Percentiles rank a stretch among this genome's conserved stretches.
phyloP scores from a whole-genome alignment of 1,140 invertebrate genomes.

The Mylabris phalerata region DNA sequence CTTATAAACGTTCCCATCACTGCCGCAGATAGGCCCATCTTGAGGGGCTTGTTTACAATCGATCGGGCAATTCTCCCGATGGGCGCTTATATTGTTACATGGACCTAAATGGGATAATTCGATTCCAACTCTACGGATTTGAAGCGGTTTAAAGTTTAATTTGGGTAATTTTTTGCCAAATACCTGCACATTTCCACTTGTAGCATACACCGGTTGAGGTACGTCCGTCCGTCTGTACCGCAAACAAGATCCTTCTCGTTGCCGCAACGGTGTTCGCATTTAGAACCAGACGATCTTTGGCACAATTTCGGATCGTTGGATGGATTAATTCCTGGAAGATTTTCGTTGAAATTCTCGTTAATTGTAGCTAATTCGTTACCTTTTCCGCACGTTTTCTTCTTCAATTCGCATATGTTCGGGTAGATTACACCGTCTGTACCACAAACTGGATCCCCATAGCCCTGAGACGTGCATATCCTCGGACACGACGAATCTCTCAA shows the following conservation, averaged over 20 bases:
- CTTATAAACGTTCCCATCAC: conserved; percentile 87
- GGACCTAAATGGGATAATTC: conserved; percentile 72
- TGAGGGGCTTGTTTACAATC: conserved; percentile 74
- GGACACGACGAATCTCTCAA: conserved; percentile 63
- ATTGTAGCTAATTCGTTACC: conserved; percentile 46
- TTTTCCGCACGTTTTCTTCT: conserved; percentile 85
- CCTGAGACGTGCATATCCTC: conserved; percentile 66
- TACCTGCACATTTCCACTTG: conserved; percentile 77
- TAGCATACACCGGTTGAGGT: conserved; percentile 85
- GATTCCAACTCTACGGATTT: conserved; percentile 47
- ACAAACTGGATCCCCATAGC: conserved; percentile 75
- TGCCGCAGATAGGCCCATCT: conserved; percentile 85
- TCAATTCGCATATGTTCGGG: conserved; percentile 84
- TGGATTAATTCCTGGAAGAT: conserved; percentile 31
- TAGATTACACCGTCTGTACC: conserved; percentile 82
- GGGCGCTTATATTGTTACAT: conserved; percentile 81
- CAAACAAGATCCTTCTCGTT: conserved; percentile 82
- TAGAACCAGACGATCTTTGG: conserved; percentile 62
- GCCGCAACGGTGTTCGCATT: conserved; percentile 69
- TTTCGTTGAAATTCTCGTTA: not conserved
- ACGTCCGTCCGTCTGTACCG: conserved; percentile 82
- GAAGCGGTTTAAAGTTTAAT: not conserved
- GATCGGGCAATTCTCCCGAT: conserved; percentile 80
- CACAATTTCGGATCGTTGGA: conserved; percentile 47
- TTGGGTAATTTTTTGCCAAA: conserved; percentile 13